A percentile compares a stretch with the other conserved stretches of the same genome.
phyloP scores from a whole-genome alignment of 2,888 invertebrate genomes.

The Lathronympha strigana region DNA sequence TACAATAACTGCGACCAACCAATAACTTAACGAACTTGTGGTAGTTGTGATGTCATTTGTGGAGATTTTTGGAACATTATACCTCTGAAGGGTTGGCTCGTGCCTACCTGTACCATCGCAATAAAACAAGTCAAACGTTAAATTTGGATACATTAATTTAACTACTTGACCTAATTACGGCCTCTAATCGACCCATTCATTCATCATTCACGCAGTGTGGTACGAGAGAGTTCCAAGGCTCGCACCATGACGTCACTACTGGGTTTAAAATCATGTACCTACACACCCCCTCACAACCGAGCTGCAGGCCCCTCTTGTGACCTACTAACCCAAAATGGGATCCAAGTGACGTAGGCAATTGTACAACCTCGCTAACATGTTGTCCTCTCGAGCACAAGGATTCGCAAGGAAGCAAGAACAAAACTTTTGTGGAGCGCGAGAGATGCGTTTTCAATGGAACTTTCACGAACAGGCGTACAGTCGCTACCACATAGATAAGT shows the following conservation, averaged over 20 bases:
- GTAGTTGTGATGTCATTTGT: too few relatives aligned
- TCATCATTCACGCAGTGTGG: conserved; percentile 71
- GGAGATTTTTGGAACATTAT: too few relatives aligned
- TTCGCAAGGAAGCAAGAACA: conserved; percentile 45
- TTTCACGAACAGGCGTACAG: conserved; percentile 55
- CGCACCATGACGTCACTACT: conserved; percentile 72
- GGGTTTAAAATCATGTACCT: conserved; percentile 65
- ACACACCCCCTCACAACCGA: conserved; percentile 61
- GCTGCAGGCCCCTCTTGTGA: conserved; percentile 76
- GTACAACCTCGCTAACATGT: conserved; percentile 64
- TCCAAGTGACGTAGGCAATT: conserved; percentile 73
- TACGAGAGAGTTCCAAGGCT: conserved; percentile 63
- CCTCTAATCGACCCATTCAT: conserved; percentile 71
- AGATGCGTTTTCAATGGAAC: conserved; percentile 75
- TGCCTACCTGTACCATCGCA: neutral
- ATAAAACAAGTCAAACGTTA: neutral
- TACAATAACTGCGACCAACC: too few relatives aligned
- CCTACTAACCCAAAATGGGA: conserved; percentile 79
- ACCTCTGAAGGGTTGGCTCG: too few relatives aligned
- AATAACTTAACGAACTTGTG: too few relatives aligned
- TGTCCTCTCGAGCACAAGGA: conserved; percentile 44
- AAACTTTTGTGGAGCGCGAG: conserved; percentile 56
- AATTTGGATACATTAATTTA: conserved; percentile 10
- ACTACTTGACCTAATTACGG: conserved; percentile 48
- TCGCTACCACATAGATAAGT: conserved; percentile 45